Conservation (phyloP, 2,113 vertebrate species). For the Labrus mixtus region DNA sequence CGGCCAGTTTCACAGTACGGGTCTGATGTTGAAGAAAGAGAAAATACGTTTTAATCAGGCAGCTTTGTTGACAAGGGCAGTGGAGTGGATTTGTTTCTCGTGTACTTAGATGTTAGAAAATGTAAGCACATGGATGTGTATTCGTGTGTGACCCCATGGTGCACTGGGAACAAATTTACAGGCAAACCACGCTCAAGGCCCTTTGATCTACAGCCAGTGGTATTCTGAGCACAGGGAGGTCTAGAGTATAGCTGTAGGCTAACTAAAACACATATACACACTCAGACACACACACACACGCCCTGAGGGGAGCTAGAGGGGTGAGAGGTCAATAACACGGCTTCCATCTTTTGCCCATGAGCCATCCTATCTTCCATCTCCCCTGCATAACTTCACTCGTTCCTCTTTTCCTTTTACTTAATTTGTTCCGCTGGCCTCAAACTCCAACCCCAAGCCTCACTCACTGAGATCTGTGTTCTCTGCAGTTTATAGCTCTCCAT, state of each 20-base stretch:
- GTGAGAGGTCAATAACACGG: conserved; percentile 71
- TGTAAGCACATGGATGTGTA: conserved; percentile 34
- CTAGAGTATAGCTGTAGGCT: conserved; percentile 70
- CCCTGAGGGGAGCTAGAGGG: conserved; percentile 64
- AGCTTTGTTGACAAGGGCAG: conserved; percentile 44
- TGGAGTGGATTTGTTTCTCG: conserved; percentile 27
- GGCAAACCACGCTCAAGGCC: conserved; percentile 59
- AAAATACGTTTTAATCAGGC: conserved; percentile 55
- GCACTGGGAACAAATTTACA: conserved; percentile 65
- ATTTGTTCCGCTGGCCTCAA: conserved; percentile 51
- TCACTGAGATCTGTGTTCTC: conserved; percentile 32
- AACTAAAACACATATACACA: conserved; percentile 53
- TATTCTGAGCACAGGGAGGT: conserved; percentile 73
- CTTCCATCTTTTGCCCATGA: conserved; percentile 66
- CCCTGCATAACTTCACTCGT: conserved; percentile 37
- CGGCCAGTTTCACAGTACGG: conserved; percentile 29
- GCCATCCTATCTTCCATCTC: conserved; percentile 51
- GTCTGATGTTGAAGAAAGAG: conserved; percentile 46
- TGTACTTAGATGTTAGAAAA: conserved; percentile 30
- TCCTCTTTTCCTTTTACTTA: conserved; percentile 60
- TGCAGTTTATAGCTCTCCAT: conserved; percentile 37
- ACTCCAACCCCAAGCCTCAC: conserved; percentile 17
- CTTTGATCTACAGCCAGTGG: conserved; percentile 74
- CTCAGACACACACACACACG: conserved; percentile 39
- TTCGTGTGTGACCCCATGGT: conserved; percentile 45